Percentiles rank a stretch among this genome's conserved stretches.
These are phyloP conservation scores for Pelochelys cantorii DNA, from an alignment of 2,797 vertebrate species.

Conservation along the genomic window DNA sequence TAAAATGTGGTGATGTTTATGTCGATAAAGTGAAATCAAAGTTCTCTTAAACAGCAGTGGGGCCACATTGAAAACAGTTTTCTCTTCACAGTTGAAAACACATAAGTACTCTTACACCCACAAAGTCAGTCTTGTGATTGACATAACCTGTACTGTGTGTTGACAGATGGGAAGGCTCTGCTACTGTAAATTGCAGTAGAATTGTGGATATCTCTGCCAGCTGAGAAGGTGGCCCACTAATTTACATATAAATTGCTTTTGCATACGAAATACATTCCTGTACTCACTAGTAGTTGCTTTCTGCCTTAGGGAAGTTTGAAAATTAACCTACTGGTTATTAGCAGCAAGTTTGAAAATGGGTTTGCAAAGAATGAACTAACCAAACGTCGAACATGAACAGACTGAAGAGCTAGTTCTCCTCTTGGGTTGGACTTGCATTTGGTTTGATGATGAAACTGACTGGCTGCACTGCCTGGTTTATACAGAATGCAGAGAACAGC, in stretches of 20 bases:
- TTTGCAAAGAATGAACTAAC: conserved; percentile 55
- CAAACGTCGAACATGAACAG: not conserved
- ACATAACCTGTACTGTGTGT: not conserved
- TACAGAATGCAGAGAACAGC: not conserved
- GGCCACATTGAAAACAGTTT: not conserved
- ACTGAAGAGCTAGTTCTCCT: not conserved
- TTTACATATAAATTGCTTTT: conserved; percentile 57
- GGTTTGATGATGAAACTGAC: not conserved
- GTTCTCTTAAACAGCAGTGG: not conserved
- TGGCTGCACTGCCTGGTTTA: not conserved
- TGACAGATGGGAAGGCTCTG: not conserved
- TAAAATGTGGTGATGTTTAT: not conserved
- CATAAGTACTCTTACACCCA: not conserved
- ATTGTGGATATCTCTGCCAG: conserved; percentile 47
- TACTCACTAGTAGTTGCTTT: conserved; percentile 63
- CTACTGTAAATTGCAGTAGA: not conserved
- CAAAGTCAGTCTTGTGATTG: not conserved
- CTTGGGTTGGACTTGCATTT: not conserved
- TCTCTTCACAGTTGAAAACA: not conserved
- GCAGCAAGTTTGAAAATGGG: conserved; percentile 56
- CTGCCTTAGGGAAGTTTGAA: conserved; percentile 59
- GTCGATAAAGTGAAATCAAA: not conserved
- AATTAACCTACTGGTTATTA: conserved; percentile 68
- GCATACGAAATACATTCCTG: conserved; percentile 67
- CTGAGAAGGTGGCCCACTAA: conserved; percentile 45